Evolutionary conservation across 1,140 invertebrate species (phyloP).

Genomic region (Drosophila busckii): DNA sequence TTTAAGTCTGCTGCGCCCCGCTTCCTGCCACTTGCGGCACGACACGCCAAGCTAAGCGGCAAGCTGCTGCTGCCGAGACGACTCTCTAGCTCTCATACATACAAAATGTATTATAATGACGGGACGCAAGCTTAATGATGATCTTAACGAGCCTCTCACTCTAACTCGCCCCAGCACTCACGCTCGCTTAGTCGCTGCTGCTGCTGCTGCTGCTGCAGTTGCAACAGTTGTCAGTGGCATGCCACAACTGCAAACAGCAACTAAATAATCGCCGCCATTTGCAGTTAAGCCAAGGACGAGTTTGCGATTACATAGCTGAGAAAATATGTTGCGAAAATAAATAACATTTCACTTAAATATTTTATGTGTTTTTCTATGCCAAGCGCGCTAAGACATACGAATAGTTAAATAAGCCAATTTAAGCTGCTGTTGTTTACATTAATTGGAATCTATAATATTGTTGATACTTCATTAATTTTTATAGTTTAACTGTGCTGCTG

Average conservation of each 20-base stretch:
- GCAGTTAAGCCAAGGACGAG: slow-evolving; percentile 31
- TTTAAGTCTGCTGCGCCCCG: slow-evolving; percentile 55
- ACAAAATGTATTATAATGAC: slow-evolving; percentile 18
- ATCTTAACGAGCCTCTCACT: slow-evolving; percentile 38
- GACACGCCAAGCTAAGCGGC: too few species aligned
- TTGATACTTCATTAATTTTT: too few species aligned
- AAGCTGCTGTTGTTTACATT: too few species aligned
- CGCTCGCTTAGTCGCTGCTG: background rate
- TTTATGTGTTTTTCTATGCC: too few species aligned
- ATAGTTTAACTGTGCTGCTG: too few species aligned
- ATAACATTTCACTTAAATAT: too few species aligned
- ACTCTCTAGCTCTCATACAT: background rate
- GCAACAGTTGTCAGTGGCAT: slow-evolving; percentile 27
- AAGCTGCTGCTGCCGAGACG: background rate
- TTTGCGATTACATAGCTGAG: slow-evolving; percentile 9
- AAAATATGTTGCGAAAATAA: too few species aligned
- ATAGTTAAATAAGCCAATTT: too few species aligned
- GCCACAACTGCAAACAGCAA: slow-evolving; percentile 30
- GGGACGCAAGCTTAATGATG: slow-evolving; percentile 50
- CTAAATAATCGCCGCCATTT: slow-evolving; percentile 40
- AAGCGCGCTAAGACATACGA: too few species aligned
- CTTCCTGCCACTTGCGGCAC: slow-evolving; percentile 20
- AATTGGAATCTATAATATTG: too few species aligned
- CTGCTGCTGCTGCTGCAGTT: slow-evolving; percentile 1
- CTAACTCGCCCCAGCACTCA: too few species aligned